Evolutionary conservation across 2,797 vertebrate genomes (phyloP), one percentile per base, ranked within the genome.

Genomic region (Malacoctenus gilli): DNA sequence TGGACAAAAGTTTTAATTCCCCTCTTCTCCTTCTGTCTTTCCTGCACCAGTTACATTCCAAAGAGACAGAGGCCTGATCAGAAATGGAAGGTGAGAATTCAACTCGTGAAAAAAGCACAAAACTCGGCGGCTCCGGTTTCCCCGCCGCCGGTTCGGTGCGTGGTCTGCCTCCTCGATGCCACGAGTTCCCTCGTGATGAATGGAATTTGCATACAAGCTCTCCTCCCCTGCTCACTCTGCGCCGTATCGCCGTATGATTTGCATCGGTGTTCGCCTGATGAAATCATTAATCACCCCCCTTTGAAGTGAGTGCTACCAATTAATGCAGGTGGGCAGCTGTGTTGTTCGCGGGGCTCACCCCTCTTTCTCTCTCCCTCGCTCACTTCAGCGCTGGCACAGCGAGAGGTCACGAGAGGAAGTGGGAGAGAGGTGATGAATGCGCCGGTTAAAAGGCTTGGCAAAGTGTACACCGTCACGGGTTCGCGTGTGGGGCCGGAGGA

Each of bases 11-110:
- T 9, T 54, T 23, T 41, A 41, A 56, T 43, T 42, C 0, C 30
- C 39, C 50, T 41, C 54, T 31, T 54, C 13, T 64, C 5, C 34
- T 20, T 19, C 15, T 51, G 6, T 53, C 49, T 63, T 73, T 47
- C 38, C 15, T 49, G 44, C 20, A 10, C 39, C 43, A 85, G 96
- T 98, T 47, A 98, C 95, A 53, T 98, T 98, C 91, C 96, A 98
- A 89, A 94, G 95, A 80, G 96, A 98, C 86, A 90, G 94, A 90
- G 95, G 94, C 89, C 90, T 98, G 87, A 95, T 98, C 93, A 92
- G 94, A 91, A 96, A 96, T 75, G 94, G 94, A 93, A 97, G 95
- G 96, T 98, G 67, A 89, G 88, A 59, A 59, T 62, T 64, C 51
- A 21, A 44, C 35, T 52, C 31, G 11, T 32, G n/a, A n/a, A n/a